Conservation (phyloP, 2,888 invertebrate species). For the Troides oblongomaculatus region DNA sequence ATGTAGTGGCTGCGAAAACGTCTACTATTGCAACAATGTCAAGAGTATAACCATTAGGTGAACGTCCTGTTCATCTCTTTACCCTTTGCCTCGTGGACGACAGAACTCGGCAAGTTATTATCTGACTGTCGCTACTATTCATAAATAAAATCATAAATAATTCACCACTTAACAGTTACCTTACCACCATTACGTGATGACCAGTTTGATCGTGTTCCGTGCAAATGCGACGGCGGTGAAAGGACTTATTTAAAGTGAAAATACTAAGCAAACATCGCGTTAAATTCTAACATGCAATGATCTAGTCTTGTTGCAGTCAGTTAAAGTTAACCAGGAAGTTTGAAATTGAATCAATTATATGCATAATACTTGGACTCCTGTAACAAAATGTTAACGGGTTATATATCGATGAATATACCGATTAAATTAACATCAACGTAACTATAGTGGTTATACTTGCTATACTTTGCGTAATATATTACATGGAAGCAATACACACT, state of each 20-base stretch:
- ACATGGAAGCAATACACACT: too few relatives aligned
- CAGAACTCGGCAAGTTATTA: too few relatives aligned
- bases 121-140: too few relatives aligned
- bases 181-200: conserved; percentile 4
- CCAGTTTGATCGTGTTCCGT: conserved; percentile 1
- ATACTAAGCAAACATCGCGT: conserved; percentile 9
- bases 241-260: conserved; percentile 15
- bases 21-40: too few relatives aligned
- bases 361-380: background rate
- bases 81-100: too few relatives aligned
- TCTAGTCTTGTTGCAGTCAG: conserved; percentile 13
- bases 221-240: conserved; percentile 8
- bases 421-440: background rate
- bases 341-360: conserved; percentile 16
- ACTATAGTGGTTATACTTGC: background rate
- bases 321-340: conserved; percentile 17
- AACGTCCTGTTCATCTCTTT: too few relatives aligned
- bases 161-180: too few relatives aligned
- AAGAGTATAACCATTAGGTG: too few relatives aligned
- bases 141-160: too few relatives aligned
- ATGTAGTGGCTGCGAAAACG: too few relatives aligned
- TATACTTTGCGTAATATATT: background rate
- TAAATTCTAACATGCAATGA: conserved; percentile 18
- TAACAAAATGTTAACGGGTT: background rate
- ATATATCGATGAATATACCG: background rate